Conservation (phyloP, 2,113 vertebrate genomes). For the Otis tarda region DNA sequence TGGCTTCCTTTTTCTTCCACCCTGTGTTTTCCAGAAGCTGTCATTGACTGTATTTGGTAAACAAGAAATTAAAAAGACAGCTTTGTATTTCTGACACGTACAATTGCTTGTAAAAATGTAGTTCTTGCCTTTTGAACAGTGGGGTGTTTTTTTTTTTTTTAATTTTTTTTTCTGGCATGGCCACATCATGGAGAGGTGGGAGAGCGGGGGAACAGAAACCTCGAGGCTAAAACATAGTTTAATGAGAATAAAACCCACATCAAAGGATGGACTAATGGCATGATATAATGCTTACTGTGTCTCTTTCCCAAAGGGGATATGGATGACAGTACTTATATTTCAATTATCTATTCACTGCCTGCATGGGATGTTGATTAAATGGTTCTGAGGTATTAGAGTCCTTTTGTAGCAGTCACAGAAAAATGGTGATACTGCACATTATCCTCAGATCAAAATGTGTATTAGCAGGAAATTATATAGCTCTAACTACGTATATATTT, state of each 20-base stretch:
- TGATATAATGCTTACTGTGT: slow-evolving; percentile 58
- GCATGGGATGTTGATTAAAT: slow-evolving; percentile 38
- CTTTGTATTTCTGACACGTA: slow-evolving; percentile 44
- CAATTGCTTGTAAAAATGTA: slow-evolving; percentile 30
- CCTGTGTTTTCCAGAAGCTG: not conserved
- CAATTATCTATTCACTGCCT: slow-evolving; percentile 38
- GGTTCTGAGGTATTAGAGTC: slow-evolving; percentile 7
- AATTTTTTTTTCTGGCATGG: not conserved
- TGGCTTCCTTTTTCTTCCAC: not conserved
- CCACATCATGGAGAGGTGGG: not conserved
- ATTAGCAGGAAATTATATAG: slow-evolving; percentile 35
- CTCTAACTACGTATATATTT: slow-evolving; percentile 14
- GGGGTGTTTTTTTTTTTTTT: not conserved
- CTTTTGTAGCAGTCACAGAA: slow-evolving; percentile 19
- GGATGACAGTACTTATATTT: slow-evolving; percentile 48
- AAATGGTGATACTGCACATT: slow-evolving; percentile 35
- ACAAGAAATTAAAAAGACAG: slow-evolving; percentile 38
- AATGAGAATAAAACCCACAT: slow-evolving; percentile 60
- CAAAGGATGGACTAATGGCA: slow-evolving; percentile 58
- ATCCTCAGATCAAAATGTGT: slow-evolving; percentile 27
- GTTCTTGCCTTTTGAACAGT: slow-evolving; percentile 26
- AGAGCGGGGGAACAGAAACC: not conserved
- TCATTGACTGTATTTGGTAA: slow-evolving; percentile 31
- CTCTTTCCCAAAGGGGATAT: slow-evolving; percentile 57
- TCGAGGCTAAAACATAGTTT: slow-evolving; percentile 55